These are phyloP conservation scores for Sapayoa aenigma DNA, from an alignment of 2,113 vertebrate species.

Conservation along the genomic window DNA sequence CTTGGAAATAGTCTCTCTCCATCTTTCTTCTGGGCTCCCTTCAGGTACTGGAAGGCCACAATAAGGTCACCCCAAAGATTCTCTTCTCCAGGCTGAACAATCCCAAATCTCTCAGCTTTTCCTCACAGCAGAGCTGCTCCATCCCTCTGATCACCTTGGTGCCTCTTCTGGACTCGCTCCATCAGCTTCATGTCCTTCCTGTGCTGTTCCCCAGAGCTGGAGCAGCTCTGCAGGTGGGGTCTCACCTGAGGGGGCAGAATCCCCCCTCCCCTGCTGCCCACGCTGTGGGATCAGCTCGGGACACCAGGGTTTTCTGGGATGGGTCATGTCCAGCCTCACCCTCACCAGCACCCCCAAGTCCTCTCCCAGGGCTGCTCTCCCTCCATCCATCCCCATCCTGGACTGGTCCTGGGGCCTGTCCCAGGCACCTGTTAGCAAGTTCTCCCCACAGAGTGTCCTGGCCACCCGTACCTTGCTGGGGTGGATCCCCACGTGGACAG, in stretches of 20 bases:
- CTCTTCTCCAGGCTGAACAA: background rate
- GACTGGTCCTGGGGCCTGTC: background rate
- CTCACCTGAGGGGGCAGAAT: background rate
- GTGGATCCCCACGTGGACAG: slow-evolving; percentile 92
- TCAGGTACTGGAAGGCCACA: fast-evolving
- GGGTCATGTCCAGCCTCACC: background rate
- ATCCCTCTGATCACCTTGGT: background rate
- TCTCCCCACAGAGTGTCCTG: too few relatives aligned
- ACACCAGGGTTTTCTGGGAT: background rate
- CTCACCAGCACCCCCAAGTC: background rate
- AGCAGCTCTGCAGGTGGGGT: background rate
- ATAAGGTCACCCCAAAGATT: fast-evolving
- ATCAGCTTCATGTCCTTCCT: background rate
- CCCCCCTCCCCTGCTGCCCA: background rate
- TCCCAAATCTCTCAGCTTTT: background rate
- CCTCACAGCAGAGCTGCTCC: background rate
- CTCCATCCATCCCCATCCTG: background rate
- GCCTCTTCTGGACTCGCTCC: background rate
- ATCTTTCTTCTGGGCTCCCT: background rate
- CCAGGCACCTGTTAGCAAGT: fast-evolving
- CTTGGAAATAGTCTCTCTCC: too few relatives aligned
- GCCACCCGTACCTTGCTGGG: slow-evolving; percentile 92
- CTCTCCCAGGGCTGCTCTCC: background rate
- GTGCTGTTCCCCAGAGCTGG: background rate
- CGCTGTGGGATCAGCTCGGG: background rate